Conservation (phyloP, 92 coral and sea anemone genomes). For the Porites lobata region DNA sequence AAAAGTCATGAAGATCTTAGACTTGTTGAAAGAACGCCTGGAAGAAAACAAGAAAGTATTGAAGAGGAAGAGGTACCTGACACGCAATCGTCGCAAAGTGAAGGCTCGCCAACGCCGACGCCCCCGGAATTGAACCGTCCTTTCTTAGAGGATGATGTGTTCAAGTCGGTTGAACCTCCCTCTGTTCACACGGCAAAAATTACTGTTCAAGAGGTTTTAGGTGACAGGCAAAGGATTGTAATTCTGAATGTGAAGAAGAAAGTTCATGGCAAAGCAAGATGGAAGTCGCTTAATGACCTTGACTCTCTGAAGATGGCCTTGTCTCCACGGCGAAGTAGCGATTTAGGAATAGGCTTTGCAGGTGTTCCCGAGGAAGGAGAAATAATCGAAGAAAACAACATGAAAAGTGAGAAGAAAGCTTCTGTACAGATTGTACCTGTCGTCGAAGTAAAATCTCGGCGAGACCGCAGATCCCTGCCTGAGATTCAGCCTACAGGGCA, state of each 20-base stretch:
- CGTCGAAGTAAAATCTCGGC: slow-evolving; percentile 6
- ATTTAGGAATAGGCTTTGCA: slow-evolving; percentile 14
- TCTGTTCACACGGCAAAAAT: slow-evolving; percentile 73
- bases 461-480: slow-evolving; percentile 3
- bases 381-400: not conserved
- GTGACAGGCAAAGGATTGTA: slow-evolving; percentile 72
- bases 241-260: slow-evolving; percentile 83
- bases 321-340: slow-evolving; percentile 13
- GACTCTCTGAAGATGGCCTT: slow-evolving; percentile 63
- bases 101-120: not conserved
- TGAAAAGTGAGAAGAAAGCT: not conserved
- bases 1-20: slow-evolving; percentile 57
- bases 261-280: slow-evolving; percentile 74
- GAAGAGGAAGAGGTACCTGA: slow-evolving; percentile 48
- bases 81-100: not conserved
- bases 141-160: slow-evolving; percentile 21
- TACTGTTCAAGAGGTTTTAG: slow-evolving; percentile 79
- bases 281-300: slow-evolving; percentile 87
- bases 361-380: slow-evolving; percentile 34
- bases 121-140: not conserved
- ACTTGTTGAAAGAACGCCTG: slow-evolving; percentile 17
- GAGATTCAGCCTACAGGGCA: not conserved
- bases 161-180: slow-evolving; percentile 44
- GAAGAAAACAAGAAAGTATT: slow-evolving; percentile 25
- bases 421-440: not conserved